A percentile compares a stretch with the other conserved stretches of the same genome.
Conservation (phyloP, 2,888 invertebrate species). For the Lasioglossum lativentre region DNA sequence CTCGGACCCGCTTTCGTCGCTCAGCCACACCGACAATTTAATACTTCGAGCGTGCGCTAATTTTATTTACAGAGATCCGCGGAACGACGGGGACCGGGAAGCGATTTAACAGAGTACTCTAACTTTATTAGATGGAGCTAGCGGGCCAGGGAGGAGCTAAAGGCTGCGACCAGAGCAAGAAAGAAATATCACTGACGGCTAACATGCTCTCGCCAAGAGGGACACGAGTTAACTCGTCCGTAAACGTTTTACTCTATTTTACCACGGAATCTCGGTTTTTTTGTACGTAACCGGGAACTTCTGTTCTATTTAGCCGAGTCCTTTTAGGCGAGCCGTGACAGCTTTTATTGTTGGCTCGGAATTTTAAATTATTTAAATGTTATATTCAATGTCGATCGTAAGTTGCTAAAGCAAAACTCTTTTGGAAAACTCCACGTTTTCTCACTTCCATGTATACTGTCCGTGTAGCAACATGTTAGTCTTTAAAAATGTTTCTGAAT, state of each 20-base stretch:
- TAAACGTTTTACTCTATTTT: background rate
- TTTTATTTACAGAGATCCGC: slow-evolving; percentile 10
- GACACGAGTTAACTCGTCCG: background rate
- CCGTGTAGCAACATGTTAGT: too few species aligned
- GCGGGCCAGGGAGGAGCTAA: background rate
- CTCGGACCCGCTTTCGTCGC: background rate
- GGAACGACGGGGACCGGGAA: background rate
- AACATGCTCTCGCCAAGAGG: background rate
- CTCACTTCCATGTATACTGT: too few species aligned
- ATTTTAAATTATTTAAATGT: background rate
- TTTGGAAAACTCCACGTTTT: too few species aligned
- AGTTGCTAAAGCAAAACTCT: too few species aligned
- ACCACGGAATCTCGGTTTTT: background rate
- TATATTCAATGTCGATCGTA: too few species aligned
- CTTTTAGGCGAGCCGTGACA: background rate
- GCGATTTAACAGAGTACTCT: slow-evolving; percentile 13
- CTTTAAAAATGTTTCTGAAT: too few species aligned
- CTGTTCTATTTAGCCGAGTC: background rate
- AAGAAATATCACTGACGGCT: background rate
- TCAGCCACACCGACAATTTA: background rate
- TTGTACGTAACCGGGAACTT: background rate
- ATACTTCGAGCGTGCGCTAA: background rate
- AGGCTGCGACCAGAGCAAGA: background rate
- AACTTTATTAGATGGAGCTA: background rate
- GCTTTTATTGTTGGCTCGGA: background rate